A percentile compares a stretch with the other conserved stretches of the same genome.
Evolutionary conservation across 30 jellyfish, hydroid and myxozoan genomes (phyloP).

Genomic region (Pelagia noctiluca): DNA sequence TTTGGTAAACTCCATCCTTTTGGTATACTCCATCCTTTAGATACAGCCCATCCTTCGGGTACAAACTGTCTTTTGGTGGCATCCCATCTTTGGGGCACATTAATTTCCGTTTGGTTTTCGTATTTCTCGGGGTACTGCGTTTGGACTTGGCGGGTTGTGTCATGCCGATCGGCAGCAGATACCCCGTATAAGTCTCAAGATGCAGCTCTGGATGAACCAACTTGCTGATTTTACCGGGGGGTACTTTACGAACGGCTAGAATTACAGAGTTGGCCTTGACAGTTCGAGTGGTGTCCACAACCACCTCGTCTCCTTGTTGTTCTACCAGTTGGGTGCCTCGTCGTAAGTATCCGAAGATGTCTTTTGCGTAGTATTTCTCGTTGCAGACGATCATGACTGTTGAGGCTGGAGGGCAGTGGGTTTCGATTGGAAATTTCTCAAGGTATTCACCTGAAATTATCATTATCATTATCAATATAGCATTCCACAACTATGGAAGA

Average conservation of each 20-base stretch:
- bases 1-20: too few species aligned
- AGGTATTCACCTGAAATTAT: constrained; percentile 70
- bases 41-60: too few species aligned
- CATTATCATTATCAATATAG: not conserved
- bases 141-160: constrained; percentile 54
- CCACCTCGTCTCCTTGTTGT: constrained; percentile 79
- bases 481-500: too few species aligned
- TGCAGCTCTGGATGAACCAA: constrained; percentile 92
- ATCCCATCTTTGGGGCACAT: constrained; percentile 45
- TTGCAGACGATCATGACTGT: constrained; percentile 72
- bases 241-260: constrained; percentile 95
- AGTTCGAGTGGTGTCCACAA: constrained; percentile 87
- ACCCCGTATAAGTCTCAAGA: constrained; percentile 88
- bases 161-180: constrained; percentile 73
- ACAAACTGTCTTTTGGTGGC: constrained; percentile 20
- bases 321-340: constrained; percentile 98
- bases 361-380: constrained; percentile 85
- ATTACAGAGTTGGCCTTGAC: constrained; percentile 66
- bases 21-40: too few species aligned
- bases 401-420: constrained; percentile 81
- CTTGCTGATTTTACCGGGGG: constrained; percentile 97
- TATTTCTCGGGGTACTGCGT: constrained; percentile 11
- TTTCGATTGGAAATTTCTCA: constrained; percentile 82
- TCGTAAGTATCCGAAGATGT: constrained; percentile 88
- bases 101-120: constrained; percentile 38